Conservation (phyloP, 2,797 vertebrate species). For the Cossypha caffra region DNA sequence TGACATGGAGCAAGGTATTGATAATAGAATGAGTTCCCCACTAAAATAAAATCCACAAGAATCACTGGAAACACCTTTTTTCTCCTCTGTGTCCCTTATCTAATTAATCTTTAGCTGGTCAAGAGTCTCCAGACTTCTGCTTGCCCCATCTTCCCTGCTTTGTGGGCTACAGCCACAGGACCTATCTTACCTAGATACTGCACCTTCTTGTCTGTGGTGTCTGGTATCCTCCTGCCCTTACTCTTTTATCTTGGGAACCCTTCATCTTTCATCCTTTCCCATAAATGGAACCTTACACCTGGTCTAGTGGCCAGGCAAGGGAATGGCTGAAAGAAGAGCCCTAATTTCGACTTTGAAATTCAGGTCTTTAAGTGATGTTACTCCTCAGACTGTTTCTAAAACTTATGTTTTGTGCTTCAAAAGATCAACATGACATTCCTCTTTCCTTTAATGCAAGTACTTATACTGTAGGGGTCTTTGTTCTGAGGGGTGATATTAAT, state of each 20-base stretch:
- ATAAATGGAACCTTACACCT: neutral
- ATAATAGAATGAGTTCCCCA: neutral
- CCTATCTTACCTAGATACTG: neutral
- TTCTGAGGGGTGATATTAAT: neutral
- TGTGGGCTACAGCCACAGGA: neutral
- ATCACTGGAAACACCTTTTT: fast-evolving
- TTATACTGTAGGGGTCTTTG: neutral
- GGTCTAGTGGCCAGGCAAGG: neutral
- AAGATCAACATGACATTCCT: neutral
- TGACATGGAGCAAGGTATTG: neutral
- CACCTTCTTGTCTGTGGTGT: neutral
- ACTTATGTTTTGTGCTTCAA: neutral
- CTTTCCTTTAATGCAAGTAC: neutral
- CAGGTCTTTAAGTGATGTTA: neutral
- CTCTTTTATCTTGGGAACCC: neutral
- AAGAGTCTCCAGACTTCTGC: neutral
- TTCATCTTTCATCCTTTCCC: neutral
- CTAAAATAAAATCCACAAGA: neutral
- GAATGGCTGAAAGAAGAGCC: neutral
- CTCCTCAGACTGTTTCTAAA: neutral
- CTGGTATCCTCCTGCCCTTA: neutral
- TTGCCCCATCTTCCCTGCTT: neutral
- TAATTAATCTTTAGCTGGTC: neutral
- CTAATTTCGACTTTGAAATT: neutral
- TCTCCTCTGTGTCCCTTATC: neutral